Evolutionary conservation across 2,797 vertebrate species (phyloP), one percentile per base, ranked within the genome.

Genomic region (Lemur catta): DNA sequence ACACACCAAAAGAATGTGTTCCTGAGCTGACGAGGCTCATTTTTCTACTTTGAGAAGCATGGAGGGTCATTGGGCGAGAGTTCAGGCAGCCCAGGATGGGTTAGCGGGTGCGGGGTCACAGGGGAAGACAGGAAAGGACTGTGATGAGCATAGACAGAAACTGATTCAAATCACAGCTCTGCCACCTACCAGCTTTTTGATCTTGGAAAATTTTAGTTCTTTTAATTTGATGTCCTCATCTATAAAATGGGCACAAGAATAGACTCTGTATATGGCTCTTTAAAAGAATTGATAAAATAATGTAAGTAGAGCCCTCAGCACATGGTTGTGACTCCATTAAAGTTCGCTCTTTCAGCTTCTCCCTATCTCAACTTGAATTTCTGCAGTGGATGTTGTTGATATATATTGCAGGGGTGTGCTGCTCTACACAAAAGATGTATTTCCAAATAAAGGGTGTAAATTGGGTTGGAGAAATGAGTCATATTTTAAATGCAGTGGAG

Each of bases 381-480:
- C 82, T 59, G 17, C 41, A 55, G 50, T 14, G 11, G 20, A 59
- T 67, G 50, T 78, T 55, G 15, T 82, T 80, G 48, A 75, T 55
- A 43, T 33, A 38, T 20, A 48, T 26, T 50, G 41, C 78, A 65
- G 69, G 28, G 84, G 33, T 91, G 61, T 8, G 10, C 63, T 72
- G 35, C 72, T 76, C 41, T 24, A 76, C 35, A 61, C 35, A 50
- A 81, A 75, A 96, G 76, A 17, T 30, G 28, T 71, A 57, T n/a
- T 96, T 95, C 97, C 96, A 97, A 97, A 97, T 93, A 93, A 96
- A 87, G 46, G 9, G 91, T 95, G 63, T 84, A 89, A 96, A 91
- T 95, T 76, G 89, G 41, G 48, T 78, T 94, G 89, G 57, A 94
- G 65, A 95, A 88, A 87, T 52, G 85, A 91, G 48, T 86, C 89